phyloP scores from a whole-genome alignment of 2,888 invertebrate species.

The Lysandra bellargus region DNA sequence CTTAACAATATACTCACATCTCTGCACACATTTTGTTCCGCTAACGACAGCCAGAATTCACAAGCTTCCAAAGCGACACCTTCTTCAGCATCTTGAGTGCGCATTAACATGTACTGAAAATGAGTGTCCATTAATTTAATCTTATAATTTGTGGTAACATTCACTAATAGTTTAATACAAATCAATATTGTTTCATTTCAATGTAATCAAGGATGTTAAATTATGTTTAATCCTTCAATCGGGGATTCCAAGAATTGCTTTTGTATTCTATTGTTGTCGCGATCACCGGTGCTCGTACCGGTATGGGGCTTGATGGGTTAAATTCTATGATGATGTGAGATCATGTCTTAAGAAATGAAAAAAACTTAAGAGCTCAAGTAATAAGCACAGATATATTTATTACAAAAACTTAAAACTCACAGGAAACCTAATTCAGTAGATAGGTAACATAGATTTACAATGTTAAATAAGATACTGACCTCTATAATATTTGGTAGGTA shows the following conservation, averaged over 20 bases:
- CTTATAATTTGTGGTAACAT: not conserved
- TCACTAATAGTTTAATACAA: not conserved
- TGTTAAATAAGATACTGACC: conserved; percentile 62
- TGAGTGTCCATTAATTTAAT: conserved; percentile 89
- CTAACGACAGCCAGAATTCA: conserved; percentile 98
- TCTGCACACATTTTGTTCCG: conserved; percentile 96
- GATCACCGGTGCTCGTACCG: too few species aligned
- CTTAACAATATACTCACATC: conserved; percentile 78
- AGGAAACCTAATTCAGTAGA: not conserved
- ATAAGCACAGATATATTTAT: not conserved
- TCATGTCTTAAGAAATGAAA: not conserved
- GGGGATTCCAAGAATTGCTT: too few species aligned
- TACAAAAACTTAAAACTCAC: not conserved
- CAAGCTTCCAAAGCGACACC: conserved; percentile 98
- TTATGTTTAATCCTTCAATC: not conserved
- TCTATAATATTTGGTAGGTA: conserved; percentile 98
- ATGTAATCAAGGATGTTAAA: not conserved
- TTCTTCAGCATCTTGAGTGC: conserved; percentile 96
- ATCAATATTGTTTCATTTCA: too few species aligned
- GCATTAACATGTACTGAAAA: conserved; percentile 92
- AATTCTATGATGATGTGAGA: not conserved
- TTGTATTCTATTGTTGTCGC: too few species aligned
- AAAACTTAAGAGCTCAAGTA: not conserved
- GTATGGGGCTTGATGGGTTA: not conserved
- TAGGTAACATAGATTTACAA: not conserved